Percentiles rank a stretch among this genome's conserved stretches.
Evolutionary conservation across 2,797 vertebrate species (phyloP).

Genomic region (Gallinago stenura): DNA sequence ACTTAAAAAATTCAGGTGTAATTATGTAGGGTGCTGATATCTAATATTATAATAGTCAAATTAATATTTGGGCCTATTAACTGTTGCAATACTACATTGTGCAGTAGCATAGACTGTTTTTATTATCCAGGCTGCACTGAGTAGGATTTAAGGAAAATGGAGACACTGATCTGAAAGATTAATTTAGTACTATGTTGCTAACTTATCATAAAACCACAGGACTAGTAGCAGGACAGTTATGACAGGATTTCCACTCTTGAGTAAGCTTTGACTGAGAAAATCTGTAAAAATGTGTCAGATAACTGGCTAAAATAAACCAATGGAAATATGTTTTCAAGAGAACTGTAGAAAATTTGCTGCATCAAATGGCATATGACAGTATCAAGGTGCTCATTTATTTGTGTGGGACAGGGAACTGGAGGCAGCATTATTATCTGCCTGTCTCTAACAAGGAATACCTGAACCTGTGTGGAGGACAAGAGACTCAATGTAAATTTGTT

Average conservation of each 20-base stretch:
- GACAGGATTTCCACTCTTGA: background rate
- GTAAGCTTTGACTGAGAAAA: background rate
- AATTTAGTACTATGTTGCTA: background rate
- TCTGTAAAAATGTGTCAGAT: background rate
- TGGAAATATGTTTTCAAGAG: background rate
- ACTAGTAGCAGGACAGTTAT: background rate
- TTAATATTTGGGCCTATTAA: slow-evolving; percentile 7
- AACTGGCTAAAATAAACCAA: background rate
- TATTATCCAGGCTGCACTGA: background rate
- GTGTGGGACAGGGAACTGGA: background rate
- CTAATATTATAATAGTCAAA: background rate
- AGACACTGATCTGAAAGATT: background rate
- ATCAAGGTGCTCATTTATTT: background rate
- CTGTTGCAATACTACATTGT: background rate
- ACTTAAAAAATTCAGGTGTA: background rate
- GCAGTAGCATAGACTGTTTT: background rate
- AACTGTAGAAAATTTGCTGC: background rate
- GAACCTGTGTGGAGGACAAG: background rate
- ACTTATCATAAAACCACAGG: background rate
- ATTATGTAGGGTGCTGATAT: background rate
- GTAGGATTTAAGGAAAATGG: background rate
- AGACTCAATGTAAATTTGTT: background rate
- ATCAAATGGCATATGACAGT: background rate
- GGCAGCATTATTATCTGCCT: background rate
- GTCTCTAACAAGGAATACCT: background rate